Evolutionary conservation across 2,888 invertebrate species (phyloP), one percentile per base, ranked within the genome.

Genomic region (Pollenia amentaria): DNA sequence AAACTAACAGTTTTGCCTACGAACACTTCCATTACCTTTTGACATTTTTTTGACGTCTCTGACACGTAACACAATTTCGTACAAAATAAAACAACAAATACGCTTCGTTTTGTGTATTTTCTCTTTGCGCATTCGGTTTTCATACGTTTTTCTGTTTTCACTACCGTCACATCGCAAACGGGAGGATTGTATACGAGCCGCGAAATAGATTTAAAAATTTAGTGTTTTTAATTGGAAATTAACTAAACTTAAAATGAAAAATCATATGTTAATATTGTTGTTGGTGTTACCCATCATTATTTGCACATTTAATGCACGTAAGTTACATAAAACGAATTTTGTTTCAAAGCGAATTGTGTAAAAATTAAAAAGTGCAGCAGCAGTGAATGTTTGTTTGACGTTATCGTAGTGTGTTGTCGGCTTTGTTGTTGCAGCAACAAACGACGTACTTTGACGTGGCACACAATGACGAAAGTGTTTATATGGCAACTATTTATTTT

Each of bases 241-340:
- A 65, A 80, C 69, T n/a, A 64, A 80, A 89, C 11, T 53, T 46
- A 88, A 88, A 62, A 97, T 97, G 97, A 96, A 95, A 94, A 94
- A 95, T 90, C 94, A 96, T 90, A 95, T 95, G 92, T 93, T 97
- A 90, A 92, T 96, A 69, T 91, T 95, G 87, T 91, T 97, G 79
- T 91, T 97, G 90, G 95, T 96, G 89, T 93, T 97, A 88, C 97
- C 97, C 89, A 95, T 96, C 46, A 94, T 96, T 64, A 94, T 97
- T 89, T 95, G 96, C 89, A 95, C 96, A 89, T 94, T 96, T 88
- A 95, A 95, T 93, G 94, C 94, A 93, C 96, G 97, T 97, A 95
- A 96, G 96, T 95, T 91, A 82, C 85, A 82, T 65, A 80, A 14
- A 55, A 57, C n/a, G 0, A 46, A 51, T 46, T 64, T 51, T 51